Base-by-base conservation (phyloP, 2,797 vertebrate species). In the Sparidentex hasta region DNA sequence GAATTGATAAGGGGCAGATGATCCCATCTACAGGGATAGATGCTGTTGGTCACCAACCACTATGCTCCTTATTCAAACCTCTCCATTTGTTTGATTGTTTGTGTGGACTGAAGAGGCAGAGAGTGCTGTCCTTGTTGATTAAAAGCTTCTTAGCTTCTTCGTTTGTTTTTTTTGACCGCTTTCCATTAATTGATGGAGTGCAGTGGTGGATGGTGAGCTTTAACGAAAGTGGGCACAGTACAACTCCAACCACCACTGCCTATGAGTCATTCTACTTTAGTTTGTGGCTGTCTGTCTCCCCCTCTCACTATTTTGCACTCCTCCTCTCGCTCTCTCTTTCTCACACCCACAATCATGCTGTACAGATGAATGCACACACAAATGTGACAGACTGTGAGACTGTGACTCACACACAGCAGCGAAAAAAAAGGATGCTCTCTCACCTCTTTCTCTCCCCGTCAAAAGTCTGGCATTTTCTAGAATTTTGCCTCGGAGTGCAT, bases 321-420 rank as follows among this genome's bases (percentile, higher is more conserved):
- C 76, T 84, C 76, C 57, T 80, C 33, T 0, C 72, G 52, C 58
- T 51, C 61, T 66, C 47, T 66, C 47, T 81, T 81, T 87, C 74
- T 83, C 76, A 83, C 87, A 80, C 86, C 81, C 72, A 85, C 88
- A 85, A 17, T 85, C 47, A 65, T 70, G 74, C 77, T 83, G 71
- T 68, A 75, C 66, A 73, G 87, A 88, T 72, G 83, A 85, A 77
- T 78, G 76, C 74, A 70, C 85, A 67, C 78, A 81, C 69, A 51
- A 75, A 80, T 85, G 90, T 91, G 90, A 87, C 87, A 91, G 87
- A 91, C 90, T 87, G 87, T 4, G 11, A 90, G 90, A 82, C 88
- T 73, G 80, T 88, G 90, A 90, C 78, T 92, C 86, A 85, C 29
- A 84, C 62, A 18, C 54, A 67, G 76, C 55, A 58, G 58, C 1